Base-by-base conservation (phyloP, 2,797 vertebrate genomes). In the Sebastes jordani region DNA sequence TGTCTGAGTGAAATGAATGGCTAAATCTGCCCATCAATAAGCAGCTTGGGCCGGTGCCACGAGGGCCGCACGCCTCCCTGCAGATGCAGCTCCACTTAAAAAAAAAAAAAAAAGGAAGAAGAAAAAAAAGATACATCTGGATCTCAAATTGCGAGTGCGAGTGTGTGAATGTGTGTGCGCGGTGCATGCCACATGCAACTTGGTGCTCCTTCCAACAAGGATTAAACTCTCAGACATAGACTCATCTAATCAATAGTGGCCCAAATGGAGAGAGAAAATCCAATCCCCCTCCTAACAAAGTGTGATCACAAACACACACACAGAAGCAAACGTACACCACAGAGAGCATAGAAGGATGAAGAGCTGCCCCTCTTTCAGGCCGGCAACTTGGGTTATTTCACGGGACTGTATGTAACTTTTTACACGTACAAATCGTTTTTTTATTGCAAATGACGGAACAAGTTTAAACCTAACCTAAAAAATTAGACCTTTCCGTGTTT, bases 1-100 rank as follows among this genome's bases (percentile, higher is more conserved):
- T 71, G 84, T 80, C 83, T 82, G 80, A 85, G 80, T 87, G 83
- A 93, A 93, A 92, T 89, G 87, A 92, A 94, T 89, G 86, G 74
- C 81, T 92, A 92, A 93, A 95, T 93, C 94, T 93, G 88, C 63
- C 88, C 91, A 89, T 94, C 91, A 93, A 91, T 95, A 94, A 95
- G 93, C 88, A 87, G 93, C 94, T 95, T 95, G 93, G 92, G 80
- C 61, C 78, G 36, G 75, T 75, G 91, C 94, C 93, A 93, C 6
- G 54, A 89, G 69, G 77, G 80, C 78, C 32, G 73, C 85, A 91
- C 83, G 90, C 80, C 62, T 88, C 85, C 83, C 76, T 88, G 90
- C 90, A 90, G 89, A 87, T 91, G 89, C 76, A 88, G 86, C 80
- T 82, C 72, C 76, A 83, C 80, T 78, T 87, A 20, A 22, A 66